These are phyloP conservation scores for Botrylloides violaceus DNA, from an alignment of 23 tunicate genomes.

Conservation along the genomic window DNA sequence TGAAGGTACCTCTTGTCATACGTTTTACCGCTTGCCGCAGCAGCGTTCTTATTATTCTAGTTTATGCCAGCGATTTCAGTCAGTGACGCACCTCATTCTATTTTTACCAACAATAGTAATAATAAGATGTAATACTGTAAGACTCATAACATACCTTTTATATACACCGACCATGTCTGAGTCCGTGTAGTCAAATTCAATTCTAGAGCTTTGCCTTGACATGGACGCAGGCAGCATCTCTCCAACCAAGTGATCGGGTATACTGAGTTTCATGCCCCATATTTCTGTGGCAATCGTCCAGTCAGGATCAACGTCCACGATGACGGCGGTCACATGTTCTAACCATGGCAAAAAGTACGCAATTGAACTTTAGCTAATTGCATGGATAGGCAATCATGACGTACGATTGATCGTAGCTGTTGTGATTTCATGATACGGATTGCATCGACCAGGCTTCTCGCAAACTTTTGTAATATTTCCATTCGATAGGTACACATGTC, in stretches of 20 bases:
- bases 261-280: constrained; percentile 17
- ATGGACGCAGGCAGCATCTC: constrained; percentile 12
- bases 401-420: not conserved
- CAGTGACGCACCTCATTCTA: too few species aligned
- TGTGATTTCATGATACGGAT: not conserved
- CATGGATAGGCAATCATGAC: not conserved
- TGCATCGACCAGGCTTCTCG: not conserved
- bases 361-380: not conserved
- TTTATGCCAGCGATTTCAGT: too few species aligned
- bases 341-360: not conserved
- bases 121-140: not conserved
- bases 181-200: not conserved
- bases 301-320: constrained; percentile 66
- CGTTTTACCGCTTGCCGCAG: not conserved
- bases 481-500: not conserved
- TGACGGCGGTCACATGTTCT: constrained; percentile 26
- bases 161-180: not conserved
- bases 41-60: too few species aligned
- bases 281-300: constrained; percentile 67
- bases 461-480: not conserved
- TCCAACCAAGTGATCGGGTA: constrained; percentile 35
- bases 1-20: too few species aligned
- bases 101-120: too few species aligned
- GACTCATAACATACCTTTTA: not conserved
- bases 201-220: not conserved